Percentiles rank a stretch among this genome's conserved stretches.
Evolutionary conservation across 2,888 invertebrate species (phyloP).

Genomic region (Hemistola chrysoprasaria): DNA sequence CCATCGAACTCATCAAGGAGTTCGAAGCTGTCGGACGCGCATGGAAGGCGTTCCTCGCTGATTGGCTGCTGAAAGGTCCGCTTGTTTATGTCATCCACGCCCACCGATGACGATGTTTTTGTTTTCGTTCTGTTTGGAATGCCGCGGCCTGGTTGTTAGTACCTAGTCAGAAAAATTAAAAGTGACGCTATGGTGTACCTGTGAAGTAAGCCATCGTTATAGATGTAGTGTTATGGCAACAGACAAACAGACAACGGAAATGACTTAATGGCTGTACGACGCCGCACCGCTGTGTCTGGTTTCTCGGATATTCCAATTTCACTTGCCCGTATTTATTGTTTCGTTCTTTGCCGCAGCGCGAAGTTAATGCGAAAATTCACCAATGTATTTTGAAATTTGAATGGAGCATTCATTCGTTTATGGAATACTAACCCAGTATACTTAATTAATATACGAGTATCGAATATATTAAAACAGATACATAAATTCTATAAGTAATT

Average conservation of each 20-base stretch:
- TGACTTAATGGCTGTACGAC: constrained; percentile 17
- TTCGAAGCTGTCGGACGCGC: constrained; percentile 90
- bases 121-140: constrained; percentile 38
- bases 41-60: constrained; percentile 89
- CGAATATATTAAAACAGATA: too few relatives aligned
- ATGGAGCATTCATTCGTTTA: too few relatives aligned
- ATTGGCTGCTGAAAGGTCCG: constrained; percentile 83
- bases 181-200: too few relatives aligned
- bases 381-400: background rate
- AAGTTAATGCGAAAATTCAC: background rate
- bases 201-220: background rate
- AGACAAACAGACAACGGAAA: constrained; percentile 20
- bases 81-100: constrained; percentile 60
- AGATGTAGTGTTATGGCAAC: constrained; percentile 2
- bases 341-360: too few relatives aligned
- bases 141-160: constrained; percentile 1
- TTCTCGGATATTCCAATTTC: constrained; percentile 13
- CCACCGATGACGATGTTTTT: constrained; percentile 44
- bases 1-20: constrained; percentile 93
- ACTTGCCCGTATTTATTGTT: constrained; percentile 1
- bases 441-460: too few relatives aligned
- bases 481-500: too few relatives aligned
- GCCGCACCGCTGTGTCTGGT: constrained; percentile 13
- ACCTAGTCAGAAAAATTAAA: too few relatives aligned
- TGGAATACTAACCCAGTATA: too few relatives aligned